phyloP scores from a whole-genome alignment of 2,888 invertebrate genomes.

The Netelia fuscicornis region DNA sequence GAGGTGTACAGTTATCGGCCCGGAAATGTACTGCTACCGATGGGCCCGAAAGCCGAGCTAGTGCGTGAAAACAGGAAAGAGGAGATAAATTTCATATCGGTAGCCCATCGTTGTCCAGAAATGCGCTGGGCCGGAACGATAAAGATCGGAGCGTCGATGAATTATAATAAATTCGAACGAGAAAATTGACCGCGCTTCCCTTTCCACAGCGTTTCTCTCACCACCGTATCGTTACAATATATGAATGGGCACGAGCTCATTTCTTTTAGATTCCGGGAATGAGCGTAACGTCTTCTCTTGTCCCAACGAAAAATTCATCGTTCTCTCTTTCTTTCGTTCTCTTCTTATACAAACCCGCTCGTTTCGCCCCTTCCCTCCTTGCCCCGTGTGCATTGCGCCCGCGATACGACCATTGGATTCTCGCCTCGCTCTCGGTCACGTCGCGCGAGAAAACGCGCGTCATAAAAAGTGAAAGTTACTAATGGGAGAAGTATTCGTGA shows the following conservation, averaged over 20 bases:
- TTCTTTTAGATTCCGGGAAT: conserved; percentile 54
- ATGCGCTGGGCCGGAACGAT: conserved; percentile 20
- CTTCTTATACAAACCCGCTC: conserved; percentile 11
- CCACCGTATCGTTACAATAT: background rate
- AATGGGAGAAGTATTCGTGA: conserved; percentile 72
- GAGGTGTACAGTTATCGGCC: conserved; percentile 34
- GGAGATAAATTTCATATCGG: conserved; percentile 47
- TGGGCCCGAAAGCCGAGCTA: conserved; percentile 7
- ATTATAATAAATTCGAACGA: conserved; percentile 55
- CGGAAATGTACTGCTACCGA: conserved; percentile 2
- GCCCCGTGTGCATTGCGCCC: background rate
- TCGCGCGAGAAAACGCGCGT: conserved; percentile 68
- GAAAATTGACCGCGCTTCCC: conserved; percentile 42
- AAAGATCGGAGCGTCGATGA: conserved; percentile 55
- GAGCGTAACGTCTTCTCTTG: conserved; percentile 24
- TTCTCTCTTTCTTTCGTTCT: conserved; percentile 46
- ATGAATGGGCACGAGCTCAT: conserved; percentile 59
- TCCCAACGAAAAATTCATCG: conserved; percentile 45
- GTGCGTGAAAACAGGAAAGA: conserved; percentile 11
- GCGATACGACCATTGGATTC: background rate
- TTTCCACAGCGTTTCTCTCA: conserved; percentile 8
- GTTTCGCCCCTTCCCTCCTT: conserved; percentile 11
- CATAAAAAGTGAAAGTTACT: conserved; percentile 73
- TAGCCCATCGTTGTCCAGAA: background rate
- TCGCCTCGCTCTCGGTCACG: conserved; percentile 56